phyloP scores from a whole-genome alignment of 2,888 invertebrate species.

The Schrankia costaestrigalis region DNA sequence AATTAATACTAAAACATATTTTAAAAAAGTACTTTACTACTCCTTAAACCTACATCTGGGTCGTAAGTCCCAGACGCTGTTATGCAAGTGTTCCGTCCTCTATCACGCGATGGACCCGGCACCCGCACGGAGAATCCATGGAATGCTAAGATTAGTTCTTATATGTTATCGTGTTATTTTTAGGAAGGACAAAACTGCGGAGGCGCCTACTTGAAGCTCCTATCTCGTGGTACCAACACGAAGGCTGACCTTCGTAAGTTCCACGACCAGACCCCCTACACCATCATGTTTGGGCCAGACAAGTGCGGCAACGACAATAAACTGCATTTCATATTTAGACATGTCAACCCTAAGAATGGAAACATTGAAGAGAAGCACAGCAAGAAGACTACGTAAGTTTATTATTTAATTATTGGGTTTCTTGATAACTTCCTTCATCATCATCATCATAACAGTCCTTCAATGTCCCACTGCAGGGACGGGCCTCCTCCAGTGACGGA shows the following conservation, averaged over 20 bases:
- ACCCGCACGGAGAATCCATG: too few relatives aligned
- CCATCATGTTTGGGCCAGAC: conserved; percentile 99
- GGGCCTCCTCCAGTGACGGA: too few relatives aligned
- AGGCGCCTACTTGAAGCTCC: conserved; percentile 97
- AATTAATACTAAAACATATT: too few relatives aligned
- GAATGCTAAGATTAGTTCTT: too few relatives aligned
- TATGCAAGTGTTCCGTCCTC: too few relatives aligned
- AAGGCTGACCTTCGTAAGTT: conserved; percentile 87
- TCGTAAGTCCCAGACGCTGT: too few relatives aligned
- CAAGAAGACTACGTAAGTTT: conserved; percentile 89
- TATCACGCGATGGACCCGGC: too few relatives aligned
- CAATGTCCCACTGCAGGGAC: too few relatives aligned
- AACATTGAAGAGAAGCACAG: conserved; percentile 96
- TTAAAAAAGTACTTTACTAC: too few relatives aligned
- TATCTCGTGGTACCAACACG: conserved; percentile 85
- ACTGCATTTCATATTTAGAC: conserved; percentile 95
- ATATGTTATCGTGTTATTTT: conserved; percentile 1
- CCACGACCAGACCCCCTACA: conserved; percentile 97
- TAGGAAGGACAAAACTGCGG: conserved; percentile 99
- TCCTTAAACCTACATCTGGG: too few relatives aligned
- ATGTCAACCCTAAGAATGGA: conserved; percentile 95
- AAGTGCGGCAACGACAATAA: conserved; percentile 98
- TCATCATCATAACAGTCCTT: too few relatives aligned
- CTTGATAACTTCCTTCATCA: not conserved
- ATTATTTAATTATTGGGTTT: not conserved